Percentiles rank a stretch among this genome's conserved stretches.
Conservation (phyloP, 2,113 vertebrate species). For the Ardeotis arabs region DNA sequence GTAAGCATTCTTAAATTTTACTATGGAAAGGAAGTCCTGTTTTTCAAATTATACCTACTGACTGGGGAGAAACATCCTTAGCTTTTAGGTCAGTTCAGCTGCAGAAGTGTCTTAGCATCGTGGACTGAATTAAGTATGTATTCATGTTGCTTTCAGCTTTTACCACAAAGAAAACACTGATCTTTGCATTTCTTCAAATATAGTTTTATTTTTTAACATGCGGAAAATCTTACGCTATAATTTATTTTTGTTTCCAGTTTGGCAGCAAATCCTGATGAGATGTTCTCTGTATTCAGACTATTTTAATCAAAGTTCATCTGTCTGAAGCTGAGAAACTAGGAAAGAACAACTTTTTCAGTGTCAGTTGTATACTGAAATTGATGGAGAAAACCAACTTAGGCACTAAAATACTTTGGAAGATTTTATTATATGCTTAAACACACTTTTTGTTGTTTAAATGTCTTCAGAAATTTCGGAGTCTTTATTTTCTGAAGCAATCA, state of each 20-base stretch:
- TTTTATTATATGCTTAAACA: neutral
- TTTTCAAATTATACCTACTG: neutral
- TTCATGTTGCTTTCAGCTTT: neutral
- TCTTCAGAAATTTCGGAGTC: neutral
- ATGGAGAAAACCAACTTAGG: no score
- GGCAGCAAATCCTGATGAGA: neutral
- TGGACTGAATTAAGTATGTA: neutral
- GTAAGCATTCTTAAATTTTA: neutral
- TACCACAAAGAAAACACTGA: neutral
- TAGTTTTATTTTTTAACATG: neutral
- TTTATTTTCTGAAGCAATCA: neutral
- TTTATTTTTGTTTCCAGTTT: neutral
- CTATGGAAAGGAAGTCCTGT: neutral
- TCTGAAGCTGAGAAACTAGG: neutral
- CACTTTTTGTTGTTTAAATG: neutral
- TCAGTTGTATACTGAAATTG: neutral
- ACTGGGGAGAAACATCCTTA: neutral
- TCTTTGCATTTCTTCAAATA: neutral
- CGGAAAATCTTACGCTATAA: neutral
- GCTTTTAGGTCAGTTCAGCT: neutral
- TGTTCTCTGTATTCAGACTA: neutral
- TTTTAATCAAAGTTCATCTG: constrained; percentile 4
- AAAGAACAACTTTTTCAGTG: neutral
- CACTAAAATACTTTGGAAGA: neutral
- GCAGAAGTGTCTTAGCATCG: neutral